Conservation (phyloP, 2,113 vertebrate species). For the Erythrocercus mccallii region DNA sequence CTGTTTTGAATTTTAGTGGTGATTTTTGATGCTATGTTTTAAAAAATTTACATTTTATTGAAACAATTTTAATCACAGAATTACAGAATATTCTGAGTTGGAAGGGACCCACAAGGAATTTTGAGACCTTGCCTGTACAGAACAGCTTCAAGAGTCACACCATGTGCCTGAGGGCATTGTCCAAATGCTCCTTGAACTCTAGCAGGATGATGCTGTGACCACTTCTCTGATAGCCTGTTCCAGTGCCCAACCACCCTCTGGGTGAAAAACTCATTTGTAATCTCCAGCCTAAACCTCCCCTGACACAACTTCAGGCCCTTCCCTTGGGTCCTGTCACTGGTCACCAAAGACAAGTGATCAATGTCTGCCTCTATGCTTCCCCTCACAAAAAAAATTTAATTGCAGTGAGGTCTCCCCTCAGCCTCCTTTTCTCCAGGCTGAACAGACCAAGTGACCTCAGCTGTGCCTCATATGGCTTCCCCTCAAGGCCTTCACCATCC, state of each 20-base stretch:
- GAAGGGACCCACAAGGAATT: background rate
- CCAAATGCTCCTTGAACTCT: background rate
- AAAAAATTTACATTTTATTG: background rate
- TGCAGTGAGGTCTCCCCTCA: background rate
- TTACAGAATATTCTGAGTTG: background rate
- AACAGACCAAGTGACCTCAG: background rate
- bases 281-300: background rate
- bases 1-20: background rate
- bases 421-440: background rate
- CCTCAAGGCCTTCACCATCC: background rate
- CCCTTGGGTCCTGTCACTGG: no score
- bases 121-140: background rate
- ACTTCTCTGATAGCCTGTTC: background rate
- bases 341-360: background rate
- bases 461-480: rapidly evolving
- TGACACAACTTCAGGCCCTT: background rate
- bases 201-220: no score
- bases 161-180: background rate
- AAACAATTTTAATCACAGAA: background rate
- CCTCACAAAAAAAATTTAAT: rapidly evolving
- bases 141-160: background rate
- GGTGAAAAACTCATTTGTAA: background rate
- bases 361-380: background rate
- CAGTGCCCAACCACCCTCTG: rapidly evolving
- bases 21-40: background rate